Evolutionary conservation across 35 echinoderm and acorn worm species (phyloP).

Genomic region (Ophioderma brevispina): DNA sequence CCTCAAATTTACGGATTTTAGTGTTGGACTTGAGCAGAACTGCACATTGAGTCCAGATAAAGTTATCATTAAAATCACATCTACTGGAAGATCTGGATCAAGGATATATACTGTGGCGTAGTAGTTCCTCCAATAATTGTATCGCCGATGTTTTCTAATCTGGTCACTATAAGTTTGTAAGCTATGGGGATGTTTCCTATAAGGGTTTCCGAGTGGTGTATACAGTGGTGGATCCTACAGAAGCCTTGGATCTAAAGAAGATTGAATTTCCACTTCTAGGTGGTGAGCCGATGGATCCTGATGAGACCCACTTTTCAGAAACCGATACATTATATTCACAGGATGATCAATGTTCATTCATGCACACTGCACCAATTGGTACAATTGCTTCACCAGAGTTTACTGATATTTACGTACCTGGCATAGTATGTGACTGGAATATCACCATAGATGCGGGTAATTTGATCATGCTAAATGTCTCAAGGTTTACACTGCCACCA

Average conservation of each 20-base stretch:
- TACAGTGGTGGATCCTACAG: not conserved
- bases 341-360: not conserved
- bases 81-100: not conserved
- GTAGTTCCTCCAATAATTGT: not conserved
- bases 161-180: not conserved
- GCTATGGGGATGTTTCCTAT: not conserved
- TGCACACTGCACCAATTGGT: not conserved
- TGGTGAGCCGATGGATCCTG: not conserved
- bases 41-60: not conserved
- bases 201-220: not conserved
- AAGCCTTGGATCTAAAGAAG: not conserved
- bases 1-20: not conserved
- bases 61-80: not conserved
- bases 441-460: not conserved
- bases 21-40: not conserved
- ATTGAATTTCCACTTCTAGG: not conserved
- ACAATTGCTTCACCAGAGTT: not conserved
- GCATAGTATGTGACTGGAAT: not conserved
- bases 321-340: no score
- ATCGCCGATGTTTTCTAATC: not conserved
- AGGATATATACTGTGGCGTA: not conserved
- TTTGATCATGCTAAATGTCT: not conserved
- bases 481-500: not conserved
- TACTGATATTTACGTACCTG: not conserved
- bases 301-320: no score